Evolutionary conservation across 2,113 vertebrate genomes (phyloP), one percentile per base, ranked within the genome.

Genomic region (Aramus guarauna): DNA sequence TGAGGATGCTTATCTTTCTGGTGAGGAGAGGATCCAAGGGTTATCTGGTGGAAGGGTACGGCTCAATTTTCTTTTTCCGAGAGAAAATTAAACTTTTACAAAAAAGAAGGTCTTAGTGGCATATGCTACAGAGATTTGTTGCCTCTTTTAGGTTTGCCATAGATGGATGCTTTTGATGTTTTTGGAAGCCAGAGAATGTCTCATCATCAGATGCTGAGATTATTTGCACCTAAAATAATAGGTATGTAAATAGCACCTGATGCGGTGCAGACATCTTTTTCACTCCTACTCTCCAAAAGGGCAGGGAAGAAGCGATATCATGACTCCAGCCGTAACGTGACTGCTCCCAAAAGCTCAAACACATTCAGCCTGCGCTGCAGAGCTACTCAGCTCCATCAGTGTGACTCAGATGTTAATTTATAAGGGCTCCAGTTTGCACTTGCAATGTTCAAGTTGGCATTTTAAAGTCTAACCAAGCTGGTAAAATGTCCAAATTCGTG

Each of bases 201-300:
- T 97, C 81, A 85, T 95, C 66, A 7, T 95, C 90, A 93, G 77
- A 94, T 90, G 73, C 80, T 92, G 89, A 92, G 84, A 89, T 62
- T 91, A 63, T 72, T 95, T 87, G 43, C 68, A 94, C 80, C 73
- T 87, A 94, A 94, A 95, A 78, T 85, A 94, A 96, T 92, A 68
- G 89, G 52, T 89, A 64, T 52, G 68, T 95, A 97, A 96, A 85
- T 68, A 96, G 39, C 91, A 84, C 76, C 91, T 84, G 91, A 81
- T 59, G 27, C 37, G 77, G 20, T 21, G 83, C 83, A 94, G 89
- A 34, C 36, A 32, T 95, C 63, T 94, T 89, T 82, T 89, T 74
- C 69, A n/a, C 76, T 91, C 92, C 83, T 69, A 72, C 92, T 48
- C 60, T 55, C 56, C 47, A 52, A 21, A 91, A 81, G 41, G 55